These are phyloP conservation scores for Drosophila varians DNA, from an alignment of 1,140 invertebrate genomes.

Conservation along the genomic window DNA sequence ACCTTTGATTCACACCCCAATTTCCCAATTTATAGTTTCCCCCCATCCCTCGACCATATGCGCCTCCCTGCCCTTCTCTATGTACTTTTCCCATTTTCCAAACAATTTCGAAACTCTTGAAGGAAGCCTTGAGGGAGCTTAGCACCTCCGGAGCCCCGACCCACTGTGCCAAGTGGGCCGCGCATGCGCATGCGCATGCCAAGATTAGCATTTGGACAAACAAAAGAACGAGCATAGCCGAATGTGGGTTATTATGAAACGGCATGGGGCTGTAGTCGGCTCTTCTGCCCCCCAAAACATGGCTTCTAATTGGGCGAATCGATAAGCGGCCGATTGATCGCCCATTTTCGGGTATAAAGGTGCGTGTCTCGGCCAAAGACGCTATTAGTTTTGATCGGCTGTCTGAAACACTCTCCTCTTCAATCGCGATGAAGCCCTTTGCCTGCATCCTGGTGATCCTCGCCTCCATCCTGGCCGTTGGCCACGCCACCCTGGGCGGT, in stretches of 20 bases:
- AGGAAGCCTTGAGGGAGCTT: neutral
- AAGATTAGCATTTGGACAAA: constrained; percentile 69
- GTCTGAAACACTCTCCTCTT: constrained; percentile 5
- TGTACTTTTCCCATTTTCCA: neutral
- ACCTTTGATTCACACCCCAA: neutral
- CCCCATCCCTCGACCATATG: no score
- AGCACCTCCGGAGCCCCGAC: neutral
- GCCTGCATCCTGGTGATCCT: constrained; percentile 71
- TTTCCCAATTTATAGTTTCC: neutral
- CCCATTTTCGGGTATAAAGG: constrained; percentile 58
- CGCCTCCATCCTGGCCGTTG: constrained; percentile 55
- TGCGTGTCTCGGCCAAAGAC: constrained; percentile 21
- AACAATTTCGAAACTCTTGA: neutral
- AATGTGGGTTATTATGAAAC: constrained; percentile 76
- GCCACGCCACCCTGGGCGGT: constrained; percentile 55
- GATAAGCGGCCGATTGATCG: constrained; percentile 26
- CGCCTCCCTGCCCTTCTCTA: no score
- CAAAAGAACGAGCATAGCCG: constrained; percentile 48
- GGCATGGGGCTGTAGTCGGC: constrained; percentile 1
- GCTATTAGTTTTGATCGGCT: constrained; percentile 72
- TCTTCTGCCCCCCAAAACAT: constrained; percentile 32
- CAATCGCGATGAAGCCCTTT: constrained; percentile 69
- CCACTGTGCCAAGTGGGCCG: constrained; percentile 49
- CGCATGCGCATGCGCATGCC: constrained; percentile 67
- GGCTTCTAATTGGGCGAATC: constrained; percentile 50